Conservation (phyloP, 2,888 invertebrate species). For the Microctonus aethiopoides region DNA sequence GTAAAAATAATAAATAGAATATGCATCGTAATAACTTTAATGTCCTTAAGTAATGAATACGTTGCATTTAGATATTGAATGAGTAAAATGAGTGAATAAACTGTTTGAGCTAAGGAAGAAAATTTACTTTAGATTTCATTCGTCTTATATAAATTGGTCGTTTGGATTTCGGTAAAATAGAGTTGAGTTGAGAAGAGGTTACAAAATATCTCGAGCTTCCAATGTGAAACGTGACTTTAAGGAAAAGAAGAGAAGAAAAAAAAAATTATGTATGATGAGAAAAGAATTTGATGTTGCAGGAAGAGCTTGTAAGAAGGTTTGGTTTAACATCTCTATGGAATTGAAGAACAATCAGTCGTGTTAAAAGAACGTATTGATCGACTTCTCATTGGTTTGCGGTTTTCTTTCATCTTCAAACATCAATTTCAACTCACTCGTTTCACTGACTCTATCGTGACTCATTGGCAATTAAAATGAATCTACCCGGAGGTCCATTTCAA, state of each 20-base stretch:
- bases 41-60: neutral
- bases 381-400: neutral
- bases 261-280: neutral
- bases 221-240: constrained; percentile 2
- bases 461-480: constrained; percentile 4
- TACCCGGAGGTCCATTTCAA: neutral
- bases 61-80: neutral
- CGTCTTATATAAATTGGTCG: neutral
- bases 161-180: neutral
- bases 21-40: neutral
- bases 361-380: constrained; percentile 4
- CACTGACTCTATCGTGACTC: neutral
- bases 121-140: neutral
- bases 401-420: neutral
- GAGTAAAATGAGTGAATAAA: neutral
- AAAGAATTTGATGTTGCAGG: neutral
- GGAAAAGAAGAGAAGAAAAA: neutral
- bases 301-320: neutral
- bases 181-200: neutral
- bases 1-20: neutral
- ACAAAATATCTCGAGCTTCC: neutral
- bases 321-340: constrained; percentile 7
- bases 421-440: neutral
- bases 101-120: neutral
- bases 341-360: neutral